phyloP scores from a whole-genome alignment of 2,113 vertebrate species.

The Sprattus sprattus region DNA sequence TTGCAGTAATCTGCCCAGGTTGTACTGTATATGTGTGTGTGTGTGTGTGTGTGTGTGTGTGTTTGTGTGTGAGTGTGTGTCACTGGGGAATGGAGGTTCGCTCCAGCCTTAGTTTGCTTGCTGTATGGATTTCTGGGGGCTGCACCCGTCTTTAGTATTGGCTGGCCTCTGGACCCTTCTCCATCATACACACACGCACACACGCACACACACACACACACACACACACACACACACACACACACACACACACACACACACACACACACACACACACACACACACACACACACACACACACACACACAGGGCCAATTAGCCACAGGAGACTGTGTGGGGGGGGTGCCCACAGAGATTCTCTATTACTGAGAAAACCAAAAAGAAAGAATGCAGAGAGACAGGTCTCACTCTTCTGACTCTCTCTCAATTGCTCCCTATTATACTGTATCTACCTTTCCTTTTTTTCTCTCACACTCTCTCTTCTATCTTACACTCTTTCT shows the following conservation, averaged over 20 bases:
- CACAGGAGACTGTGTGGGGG: background rate
- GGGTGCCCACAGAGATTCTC: background rate
- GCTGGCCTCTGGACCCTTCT: too few species aligned
- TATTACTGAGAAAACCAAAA: background rate
- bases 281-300: background rate
- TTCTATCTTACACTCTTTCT: background rate
- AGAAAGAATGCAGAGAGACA: background rate
- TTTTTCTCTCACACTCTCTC: background rate
- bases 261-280: background rate
- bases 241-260: slow-evolving; percentile 17
- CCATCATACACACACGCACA: background rate
- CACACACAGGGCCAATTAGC: background rate
- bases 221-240: slow-evolving; percentile 11
- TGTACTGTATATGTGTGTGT: slow-evolving; percentile 6
- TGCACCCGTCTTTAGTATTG: too few species aligned
- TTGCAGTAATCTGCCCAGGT: background rate
- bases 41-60: slow-evolving; percentile 4
- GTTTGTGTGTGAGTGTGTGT: background rate
- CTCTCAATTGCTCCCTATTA: background rate
- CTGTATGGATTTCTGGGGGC: too few species aligned
- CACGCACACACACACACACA: background rate
- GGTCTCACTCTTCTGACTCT: background rate
- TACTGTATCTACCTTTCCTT: background rate
- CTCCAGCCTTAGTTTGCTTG: too few species aligned
- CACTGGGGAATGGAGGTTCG: too few species aligned